Evolutionary conservation across 2,113 vertebrate species (phyloP), one percentile per base, ranked within the genome.

Genomic region (Hystrix brachyura): DNA sequence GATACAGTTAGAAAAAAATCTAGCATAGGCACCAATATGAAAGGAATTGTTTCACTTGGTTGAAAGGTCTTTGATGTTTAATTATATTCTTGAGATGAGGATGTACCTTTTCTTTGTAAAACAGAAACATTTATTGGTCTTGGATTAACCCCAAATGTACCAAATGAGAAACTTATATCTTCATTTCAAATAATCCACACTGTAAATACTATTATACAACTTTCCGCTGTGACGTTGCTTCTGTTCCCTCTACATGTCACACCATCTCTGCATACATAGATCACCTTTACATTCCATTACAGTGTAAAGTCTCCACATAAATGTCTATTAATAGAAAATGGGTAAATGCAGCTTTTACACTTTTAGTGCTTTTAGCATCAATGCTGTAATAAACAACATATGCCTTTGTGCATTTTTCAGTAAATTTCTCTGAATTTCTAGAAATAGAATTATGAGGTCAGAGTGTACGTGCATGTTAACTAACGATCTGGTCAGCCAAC

Each of bases 351-450:
- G 3, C 19, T 81, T 90, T 87, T 46, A 74, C 18, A 18, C 46
- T 85, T 81, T 87, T 43, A 76, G 43, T 81, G 38, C 21, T 76
- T 92, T 95, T 83, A 55, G 48, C 88, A 53, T 78, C 65, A 85
- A 1, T 88, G 29, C 2, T 81, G 0, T 29, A 71, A 57, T 80
- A 95, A 90, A 85, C 0, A 84, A 81, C 2, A 55, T 21, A 51
- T 6, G n/a, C 57, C 29, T 91, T 38, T 86, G 10, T 83, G 43
- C 15, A 59, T 46, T 93, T 60, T 64, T 29, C 46, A 71, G 7
- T 34, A 94, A 81, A 90, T 64, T 86, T 71, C 32, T 86, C 46
- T 81, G 10, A 17, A 23, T 82, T 86, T 94, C 48, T 81, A 79
- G 60, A 92, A 95, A 48, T 48, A 72, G 62, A 87, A 84, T 46